These are phyloP conservation scores for Drosophila antonietae DNA, from an alignment of 2,888 invertebrate genomes.

Conservation along the genomic window DNA sequence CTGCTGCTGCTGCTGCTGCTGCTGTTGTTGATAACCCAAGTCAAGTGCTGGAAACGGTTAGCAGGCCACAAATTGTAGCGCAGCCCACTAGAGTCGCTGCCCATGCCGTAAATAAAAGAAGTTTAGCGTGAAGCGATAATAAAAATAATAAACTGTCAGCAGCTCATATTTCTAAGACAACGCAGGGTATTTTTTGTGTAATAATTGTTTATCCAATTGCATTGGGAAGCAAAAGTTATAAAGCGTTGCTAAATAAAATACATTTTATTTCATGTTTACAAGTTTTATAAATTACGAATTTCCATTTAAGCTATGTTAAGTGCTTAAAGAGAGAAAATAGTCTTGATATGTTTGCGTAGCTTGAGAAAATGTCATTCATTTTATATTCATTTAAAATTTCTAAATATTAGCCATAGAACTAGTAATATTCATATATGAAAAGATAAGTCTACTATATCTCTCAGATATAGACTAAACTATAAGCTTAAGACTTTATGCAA, in stretches of 20 bases:
- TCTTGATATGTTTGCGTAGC: too few species aligned
- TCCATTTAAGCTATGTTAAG: not conserved
- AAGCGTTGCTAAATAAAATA: not conserved
- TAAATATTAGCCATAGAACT: too few species aligned
- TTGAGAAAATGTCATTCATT: too few species aligned
- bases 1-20: slow-evolving; percentile 5
- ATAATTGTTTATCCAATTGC: slow-evolving; percentile 62
- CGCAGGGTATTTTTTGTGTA: slow-evolving; percentile 33
- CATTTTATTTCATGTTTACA: not conserved
- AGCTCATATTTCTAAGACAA: slow-evolving; percentile 48
- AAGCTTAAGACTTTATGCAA: too few species aligned
- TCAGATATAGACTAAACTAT: too few species aligned
- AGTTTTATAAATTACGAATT: not conserved
- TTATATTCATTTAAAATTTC: too few species aligned
- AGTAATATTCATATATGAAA: too few species aligned
- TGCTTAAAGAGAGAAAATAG: too few species aligned
- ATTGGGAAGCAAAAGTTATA: slow-evolving; percentile 20
- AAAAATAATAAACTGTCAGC: slow-evolving; percentile 27
- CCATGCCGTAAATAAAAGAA: slow-evolving; percentile 16
- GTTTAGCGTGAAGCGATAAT: slow-evolving; percentile 25
- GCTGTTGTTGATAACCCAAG: slow-evolving; percentile 16
- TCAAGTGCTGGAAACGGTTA: slow-evolving; percentile 53
- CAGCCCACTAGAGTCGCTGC: slow-evolving; percentile 18
- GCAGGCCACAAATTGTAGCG: slow-evolving; percentile 48
- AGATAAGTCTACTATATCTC: too few species aligned